Conservation (phyloP, 37 sponge, comb jelly and placozoan genomes). For the Geodia barretti region DNA sequence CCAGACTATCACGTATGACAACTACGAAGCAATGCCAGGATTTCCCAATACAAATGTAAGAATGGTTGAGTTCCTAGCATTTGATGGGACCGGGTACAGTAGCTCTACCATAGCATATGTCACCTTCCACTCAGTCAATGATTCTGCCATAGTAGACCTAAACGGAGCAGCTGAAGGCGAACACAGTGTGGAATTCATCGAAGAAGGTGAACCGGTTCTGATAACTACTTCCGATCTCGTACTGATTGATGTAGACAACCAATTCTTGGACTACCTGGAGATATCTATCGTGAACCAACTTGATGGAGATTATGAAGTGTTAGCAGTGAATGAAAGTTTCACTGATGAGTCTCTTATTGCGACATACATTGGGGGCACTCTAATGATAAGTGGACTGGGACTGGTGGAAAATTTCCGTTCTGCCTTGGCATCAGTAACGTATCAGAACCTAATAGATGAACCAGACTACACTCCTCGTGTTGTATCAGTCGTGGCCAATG, state of each 20-base stretch:
- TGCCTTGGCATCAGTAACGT: constrained; percentile 47
- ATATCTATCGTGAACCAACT: constrained; percentile 61
- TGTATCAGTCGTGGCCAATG: constrained; percentile 68
- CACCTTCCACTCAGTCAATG: constrained; percentile 88
- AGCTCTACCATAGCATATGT: constrained; percentile 28
- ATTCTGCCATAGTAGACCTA: constrained; percentile 83
- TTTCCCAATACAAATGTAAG: constrained; percentile 57
- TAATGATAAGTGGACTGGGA: constrained; percentile 42
- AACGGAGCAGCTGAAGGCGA: constrained; percentile 64
- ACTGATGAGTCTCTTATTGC: constrained; percentile 21
- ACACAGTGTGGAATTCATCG: constrained; percentile 55
- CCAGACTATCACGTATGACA: constrained; percentile 68
- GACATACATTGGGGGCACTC: background rate
- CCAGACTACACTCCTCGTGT: constrained; percentile 41
- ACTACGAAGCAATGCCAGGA: constrained; percentile 75
- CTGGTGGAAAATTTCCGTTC: constrained; percentile 28
- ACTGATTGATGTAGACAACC: constrained; percentile 80
- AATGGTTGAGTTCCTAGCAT: constrained; percentile 59
- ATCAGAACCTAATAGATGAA: constrained; percentile 75
- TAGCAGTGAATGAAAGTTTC: constrained; percentile 12
- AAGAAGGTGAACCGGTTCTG: constrained; percentile 63
- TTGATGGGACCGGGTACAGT: constrained; percentile 65
- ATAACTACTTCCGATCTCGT: constrained; percentile 44
- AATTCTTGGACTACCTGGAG: constrained; percentile 38
- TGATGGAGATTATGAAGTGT: constrained; percentile 57